Base-by-base conservation (phyloP, 2,113 vertebrate genomes). In the Alligator mississippiensis region DNA sequence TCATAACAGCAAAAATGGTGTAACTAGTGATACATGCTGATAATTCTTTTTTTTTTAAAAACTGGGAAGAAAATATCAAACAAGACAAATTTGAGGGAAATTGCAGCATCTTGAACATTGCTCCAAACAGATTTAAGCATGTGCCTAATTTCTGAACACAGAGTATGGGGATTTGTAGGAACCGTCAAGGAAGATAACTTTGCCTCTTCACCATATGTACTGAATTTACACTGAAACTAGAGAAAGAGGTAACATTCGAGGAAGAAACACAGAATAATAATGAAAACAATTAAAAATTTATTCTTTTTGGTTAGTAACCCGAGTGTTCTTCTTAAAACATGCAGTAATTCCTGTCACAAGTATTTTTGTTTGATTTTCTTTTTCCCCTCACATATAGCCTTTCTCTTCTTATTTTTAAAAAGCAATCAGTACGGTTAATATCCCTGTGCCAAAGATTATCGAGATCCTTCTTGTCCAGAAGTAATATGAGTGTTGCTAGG, bases 341-440 rank as follows among this genome's bases (percentile, higher is more conserved):
- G 64, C 28, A 83, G 1, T 62, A 70, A 10, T 28, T 87, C 22
- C 28, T 92, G 19, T 78, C 34, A 57, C 5, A 87, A 93, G 70
- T 89, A 60, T 79, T 83, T 59, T 76, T 25, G 7, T 89, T 81
- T 68, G 17, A 19, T 64, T 57, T 66, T 79, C 80, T 57, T 59
- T 61, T 27, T 77, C 24, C 76, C 91, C 88, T 92, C 86, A 95
- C 66, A 87, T 76, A 27, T 17, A 87, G 17, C 25, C 84, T 93
- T 95, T 94, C 85, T 96, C 54, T 96, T 89, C 3, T 70, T 89
- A n/a, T 92, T 94, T 96, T 90, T 87, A 28, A 87, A 93, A 96
- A 99, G 99, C 99, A 99, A 99, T 99, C 99, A 3, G 99, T 99
- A 82, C 98, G 99, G 77, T 98, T 99, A 95, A 99, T 99, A 98